A percentile compares a stretch with the other conserved stretches of the same genome.
Evolutionary conservation across 2,888 invertebrate species (phyloP).

Genomic region (Scaptomyza cyrtandrae): DNA sequence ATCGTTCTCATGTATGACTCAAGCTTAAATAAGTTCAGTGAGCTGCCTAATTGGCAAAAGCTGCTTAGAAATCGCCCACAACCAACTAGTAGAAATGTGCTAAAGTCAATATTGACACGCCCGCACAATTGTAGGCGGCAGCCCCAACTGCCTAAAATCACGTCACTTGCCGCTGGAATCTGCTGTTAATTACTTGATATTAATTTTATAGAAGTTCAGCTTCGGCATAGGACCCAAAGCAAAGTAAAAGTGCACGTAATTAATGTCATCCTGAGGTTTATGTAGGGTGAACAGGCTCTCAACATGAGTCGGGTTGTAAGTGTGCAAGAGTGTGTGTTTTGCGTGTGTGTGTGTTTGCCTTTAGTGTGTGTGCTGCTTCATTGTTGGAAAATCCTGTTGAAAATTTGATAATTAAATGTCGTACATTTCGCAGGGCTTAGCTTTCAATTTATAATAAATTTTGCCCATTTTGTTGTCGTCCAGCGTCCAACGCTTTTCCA

Average conservation of each 20-base stretch:
- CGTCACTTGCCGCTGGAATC: constrained; percentile 70
- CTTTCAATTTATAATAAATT: constrained; percentile 73
- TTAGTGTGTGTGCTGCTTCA: constrained; percentile 32
- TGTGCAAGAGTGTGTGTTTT: constrained; percentile 9
- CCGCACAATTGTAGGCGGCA: constrained; percentile 46
- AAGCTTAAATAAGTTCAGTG: constrained; percentile 28
- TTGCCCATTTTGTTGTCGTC: constrained; percentile 24
- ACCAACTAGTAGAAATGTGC: constrained; percentile 33
- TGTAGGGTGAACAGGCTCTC: constrained; percentile 52
- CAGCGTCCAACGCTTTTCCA: constrained; percentile 17
- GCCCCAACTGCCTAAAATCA: constrained; percentile 70
- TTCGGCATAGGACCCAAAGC: constrained; percentile 10
- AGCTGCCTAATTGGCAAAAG: constrained; percentile 74
- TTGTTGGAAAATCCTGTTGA: constrained; percentile 20
- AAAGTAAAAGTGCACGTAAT: constrained; percentile 60
- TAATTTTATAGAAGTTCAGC: constrained; percentile 79
- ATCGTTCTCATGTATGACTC: background rate
- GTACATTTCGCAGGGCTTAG: constrained; percentile 60
- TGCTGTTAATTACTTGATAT: constrained; percentile 83
- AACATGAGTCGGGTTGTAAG: constrained; percentile 4
- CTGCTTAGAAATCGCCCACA: constrained; percentile 56
- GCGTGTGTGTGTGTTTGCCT: constrained; percentile 13
- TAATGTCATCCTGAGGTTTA: constrained; percentile 80
- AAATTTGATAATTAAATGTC: constrained; percentile 74
- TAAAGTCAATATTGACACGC: constrained; percentile 62